These are phyloP conservation scores for Eugnorisma glareosa DNA, from an alignment of 2,888 invertebrate genomes.

Conservation along the genomic window DNA sequence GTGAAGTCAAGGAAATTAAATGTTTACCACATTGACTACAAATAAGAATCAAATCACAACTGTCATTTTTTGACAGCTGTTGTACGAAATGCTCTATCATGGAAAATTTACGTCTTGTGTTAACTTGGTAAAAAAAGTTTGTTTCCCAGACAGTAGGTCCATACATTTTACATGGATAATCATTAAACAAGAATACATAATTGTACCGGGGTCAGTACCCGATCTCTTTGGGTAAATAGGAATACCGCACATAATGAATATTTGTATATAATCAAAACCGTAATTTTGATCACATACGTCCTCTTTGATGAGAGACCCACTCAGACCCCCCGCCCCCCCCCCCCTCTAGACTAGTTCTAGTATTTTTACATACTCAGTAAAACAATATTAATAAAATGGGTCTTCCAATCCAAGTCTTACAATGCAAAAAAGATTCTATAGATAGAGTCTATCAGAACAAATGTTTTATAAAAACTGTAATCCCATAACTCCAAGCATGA, in stretches of 20 bases:
- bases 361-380: too few relatives aligned
- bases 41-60: neutral
- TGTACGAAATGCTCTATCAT: neutral
- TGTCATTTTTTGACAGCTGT: neutral
- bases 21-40: neutral
- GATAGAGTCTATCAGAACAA: neutral
- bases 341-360: too few relatives aligned
- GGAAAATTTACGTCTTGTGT: neutral
- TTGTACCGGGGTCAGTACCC: neutral
- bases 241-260: neutral
- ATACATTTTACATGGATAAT: neutral
- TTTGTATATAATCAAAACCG: conserved; percentile 10
- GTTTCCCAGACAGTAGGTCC: neutral
- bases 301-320: neutral
- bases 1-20: neutral
- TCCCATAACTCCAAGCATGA: too few relatives aligned
- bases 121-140: neutral
- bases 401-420: neutral
- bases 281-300: conserved; percentile 16
- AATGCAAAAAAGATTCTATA: neutral
- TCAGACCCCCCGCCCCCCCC: neutral
- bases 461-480: neutral
- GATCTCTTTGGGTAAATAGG: neutral
- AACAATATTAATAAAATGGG: neutral
- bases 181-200: neutral